Evolutionary conservation across 1,140 invertebrate genomes (phyloP).

Genomic region (Paraescarpia echinospica): DNA sequence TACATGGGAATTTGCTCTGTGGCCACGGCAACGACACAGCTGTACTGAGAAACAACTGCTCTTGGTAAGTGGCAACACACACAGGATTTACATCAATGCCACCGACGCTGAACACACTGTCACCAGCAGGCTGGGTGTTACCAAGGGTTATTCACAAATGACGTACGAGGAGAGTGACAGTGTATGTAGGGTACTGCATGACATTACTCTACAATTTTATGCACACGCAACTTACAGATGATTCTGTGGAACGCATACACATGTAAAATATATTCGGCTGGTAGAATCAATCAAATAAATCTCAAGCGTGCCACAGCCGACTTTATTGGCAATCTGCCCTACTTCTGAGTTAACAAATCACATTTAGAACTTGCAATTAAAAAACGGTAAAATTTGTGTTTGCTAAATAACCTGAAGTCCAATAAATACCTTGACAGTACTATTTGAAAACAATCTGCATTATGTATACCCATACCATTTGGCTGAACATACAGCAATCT

Average conservation of each 20-base stretch:
- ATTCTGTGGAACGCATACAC: background rate
- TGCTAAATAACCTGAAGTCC: too few relatives aligned
- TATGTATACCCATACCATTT: too few relatives aligned
- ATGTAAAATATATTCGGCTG: background rate
- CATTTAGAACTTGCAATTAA: background rate
- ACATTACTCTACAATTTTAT: too few relatives aligned
- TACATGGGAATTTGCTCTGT: background rate
- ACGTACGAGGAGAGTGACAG: too few relatives aligned
- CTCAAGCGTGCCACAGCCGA: too few relatives aligned
- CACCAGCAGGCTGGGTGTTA: slow-evolving; percentile 21
- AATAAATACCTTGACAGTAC: background rate
- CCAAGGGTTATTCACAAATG: too few relatives aligned
- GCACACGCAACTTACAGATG: too few relatives aligned
- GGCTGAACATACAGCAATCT: background rate
- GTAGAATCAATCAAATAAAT: background rate
- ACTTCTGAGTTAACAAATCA: background rate
- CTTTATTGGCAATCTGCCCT: background rate
- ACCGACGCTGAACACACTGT: slow-evolving; percentile 25
- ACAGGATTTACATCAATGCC: background rate
- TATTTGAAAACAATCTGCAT: too few relatives aligned
- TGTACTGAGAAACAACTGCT: background rate
- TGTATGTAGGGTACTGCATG: too few relatives aligned
- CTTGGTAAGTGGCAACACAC: background rate
- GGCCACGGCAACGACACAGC: slow-evolving; percentile 9
- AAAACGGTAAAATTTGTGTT: background rate